phyloP scores from a whole-genome alignment of 2,888 invertebrate species.

The Oscheius sp. region DNA sequence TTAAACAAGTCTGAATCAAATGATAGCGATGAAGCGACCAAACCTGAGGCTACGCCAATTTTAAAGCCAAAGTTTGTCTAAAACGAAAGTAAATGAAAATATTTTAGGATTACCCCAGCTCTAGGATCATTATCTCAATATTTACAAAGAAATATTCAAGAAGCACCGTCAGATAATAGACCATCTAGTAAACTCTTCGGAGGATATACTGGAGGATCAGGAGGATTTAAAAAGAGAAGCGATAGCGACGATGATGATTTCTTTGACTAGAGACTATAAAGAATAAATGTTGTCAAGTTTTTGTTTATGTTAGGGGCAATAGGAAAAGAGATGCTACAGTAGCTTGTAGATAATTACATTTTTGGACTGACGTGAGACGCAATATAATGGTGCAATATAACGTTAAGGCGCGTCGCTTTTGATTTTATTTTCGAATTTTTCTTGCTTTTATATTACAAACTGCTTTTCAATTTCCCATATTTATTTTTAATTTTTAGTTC shows the following conservation, averaged over 20 bases:
- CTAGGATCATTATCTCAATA: constrained; percentile 7
- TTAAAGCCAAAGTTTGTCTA: not conserved
- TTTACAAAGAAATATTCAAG: not conserved
- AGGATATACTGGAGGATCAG: not conserved
- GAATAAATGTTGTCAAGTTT: not conserved
- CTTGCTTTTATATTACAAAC: not conserved
- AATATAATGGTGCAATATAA: too few species aligned
- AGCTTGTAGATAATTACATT: too few species aligned
- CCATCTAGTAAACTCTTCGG: not conserved
- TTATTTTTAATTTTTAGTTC: not conserved
- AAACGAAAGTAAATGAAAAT: not conserved
- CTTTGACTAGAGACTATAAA: constrained; percentile 12
- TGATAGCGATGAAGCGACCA: constrained; percentile 23
- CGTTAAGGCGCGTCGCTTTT: too few species aligned
- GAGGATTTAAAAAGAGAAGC: not conserved
- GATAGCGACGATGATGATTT: constrained; percentile 13
- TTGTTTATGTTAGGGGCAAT: not conserved
- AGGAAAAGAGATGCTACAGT: too few species aligned
- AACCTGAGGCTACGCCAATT: not conserved
- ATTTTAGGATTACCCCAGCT: constrained; percentile 4
- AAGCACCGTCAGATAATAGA: not conserved
- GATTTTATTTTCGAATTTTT: not conserved
- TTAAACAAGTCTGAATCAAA: constrained; percentile 10
- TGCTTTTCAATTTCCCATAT: not conserved
- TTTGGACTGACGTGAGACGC: too few species aligned